Base-by-base conservation (phyloP, 2,113 vertebrate genomes). In the human region DNA sequence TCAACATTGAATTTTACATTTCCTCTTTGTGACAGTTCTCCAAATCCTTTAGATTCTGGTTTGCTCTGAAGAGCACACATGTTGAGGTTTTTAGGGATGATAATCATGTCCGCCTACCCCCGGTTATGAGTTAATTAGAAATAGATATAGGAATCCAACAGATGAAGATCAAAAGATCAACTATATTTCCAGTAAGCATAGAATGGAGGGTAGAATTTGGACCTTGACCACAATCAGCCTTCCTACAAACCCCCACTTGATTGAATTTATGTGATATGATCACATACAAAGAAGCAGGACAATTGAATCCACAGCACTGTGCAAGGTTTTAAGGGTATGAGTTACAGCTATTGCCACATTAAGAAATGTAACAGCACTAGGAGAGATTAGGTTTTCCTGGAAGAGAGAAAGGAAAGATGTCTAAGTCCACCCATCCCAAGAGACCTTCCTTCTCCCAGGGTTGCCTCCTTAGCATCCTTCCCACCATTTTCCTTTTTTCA, bases 71-170 rank as follows among this genome's bases (percentile, higher is more conserved):
- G 25, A 82, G 32, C 40, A 73, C 38, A 70, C 27, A 81, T 96
- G 75, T 40, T 83, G 55, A 92, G 38, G 78, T 40, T 93, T 95
- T 72, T 59, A 73, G 43, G 64, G 55, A 38, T 80, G 61, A 73
- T 87, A 76, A 72, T 68, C 18, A 88, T 55, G 32, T 52, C 30
- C 64, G 18, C 27, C n/a, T 22, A 64, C 27, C 18, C 18, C 8
- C 20, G 81, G 35, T 87, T 96, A 88, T 52, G 68, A 75, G 91
- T 93, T 81, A 90, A 88, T 78, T 90, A 82, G n/a, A 96, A 94
- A 82, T 32, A 94, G 64, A 89, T 48, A 72, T 18, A 72, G 18
- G 38, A 80, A 94, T 91, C 45, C 55, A 95, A 64, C 22, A 86
- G 59, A 80, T 83, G 68, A 91, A 75, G 32, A 86, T 59, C 52